Base-by-base conservation (phyloP, 2,113 vertebrate species). In the Macrotis lagotis region DNA sequence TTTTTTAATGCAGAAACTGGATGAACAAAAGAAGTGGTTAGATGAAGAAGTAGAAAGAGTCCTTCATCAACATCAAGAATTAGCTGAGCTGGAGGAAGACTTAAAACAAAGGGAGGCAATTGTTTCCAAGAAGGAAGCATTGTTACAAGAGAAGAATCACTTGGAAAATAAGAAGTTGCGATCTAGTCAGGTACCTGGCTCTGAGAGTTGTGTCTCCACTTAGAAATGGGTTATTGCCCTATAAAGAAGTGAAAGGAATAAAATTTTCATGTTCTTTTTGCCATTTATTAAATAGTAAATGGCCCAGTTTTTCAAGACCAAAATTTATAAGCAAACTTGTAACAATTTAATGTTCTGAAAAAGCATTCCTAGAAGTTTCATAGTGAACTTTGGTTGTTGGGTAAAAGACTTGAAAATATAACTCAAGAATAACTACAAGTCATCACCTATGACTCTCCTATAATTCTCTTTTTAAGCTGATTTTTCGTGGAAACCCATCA, bases 1-100 rank as follows among this genome's bases (percentile, higher is more conserved):
- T 97, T 98, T 96, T 96, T 95, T 96, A 95, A 97, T 98, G 16
- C 26, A 98, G 98, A 98, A 97, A 95, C 93, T 98, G 94, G 97
- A 99, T 98, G 98, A 98, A 49, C 95, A 98, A 97, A 98, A 97
- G 97, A 98, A 97, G 97, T 99, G 99, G 99, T 97, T 99, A 95
- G 99, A 99, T 97, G 98, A 99, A 97, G 99, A 99, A 97, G 98
- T 99, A 92, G 99, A 99, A 97, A 98, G 97, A 95, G 98, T 99
- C 96, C 97, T 99, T 92, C 98, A 98, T 94, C 98, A 99, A 92
- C 98, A 98, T 91, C 99, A 98, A 95, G 98, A 98, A 93, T 95
- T 99, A 96, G 98, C 97, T 96, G 98, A 99, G 97, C 98, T 99
- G 95, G 98, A 99, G 97, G 99, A 99, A 96, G 99, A 99, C 95